Evolutionary conservation across 2,797 vertebrate genomes (phyloP), one percentile per base, ranked within the genome.

Genomic region (Peromyscus aztecus): DNA sequence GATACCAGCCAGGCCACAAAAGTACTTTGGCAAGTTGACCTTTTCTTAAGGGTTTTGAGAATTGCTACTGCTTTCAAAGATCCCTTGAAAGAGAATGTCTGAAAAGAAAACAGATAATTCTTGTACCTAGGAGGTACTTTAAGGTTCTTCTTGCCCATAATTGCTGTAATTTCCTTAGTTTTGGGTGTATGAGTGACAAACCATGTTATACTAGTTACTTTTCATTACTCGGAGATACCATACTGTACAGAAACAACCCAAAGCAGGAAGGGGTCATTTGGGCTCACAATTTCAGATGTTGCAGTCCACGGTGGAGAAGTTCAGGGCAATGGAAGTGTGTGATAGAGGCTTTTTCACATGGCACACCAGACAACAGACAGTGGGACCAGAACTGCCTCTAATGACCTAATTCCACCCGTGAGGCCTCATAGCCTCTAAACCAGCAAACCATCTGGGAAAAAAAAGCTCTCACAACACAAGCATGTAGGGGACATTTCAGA

Each of bases 1-100:
- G 40, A 92, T 85, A 77, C 24, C 46, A 96, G 40, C 65, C 73
- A 90, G 57, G 6, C n/a, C 9, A 31, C 24, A 94, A n/a, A 93
- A 49, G 9, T 90, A 57, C 69, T 43, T 82, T 95, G n/a, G 55
- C 31, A 71, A 97, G 24, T 76, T 75, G 89, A 81, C 86, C 37
- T 94, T 34, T 81, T 88, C 94, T 94, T 83, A 78, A 65, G 19
- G 34, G 5, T 80, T 95, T 90, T 95, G 55, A 93, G 69, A 95
- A 86, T 8, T 77, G 31, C 67, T 61, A 63, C 16, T 82, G 6
- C 57, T 90, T 96, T 92, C 31, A 49, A 82, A 87, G 61, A 90
- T 94, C 93, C 55, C 84, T 96, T 94, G 55, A 88, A 94, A 94
- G 12, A 94, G 29, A 93, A 84, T 40, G 23, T 77, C 8, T 21